Conservation (phyloP, 2,888 invertebrate genomes). For the Gymnosoma rotundatum region DNA sequence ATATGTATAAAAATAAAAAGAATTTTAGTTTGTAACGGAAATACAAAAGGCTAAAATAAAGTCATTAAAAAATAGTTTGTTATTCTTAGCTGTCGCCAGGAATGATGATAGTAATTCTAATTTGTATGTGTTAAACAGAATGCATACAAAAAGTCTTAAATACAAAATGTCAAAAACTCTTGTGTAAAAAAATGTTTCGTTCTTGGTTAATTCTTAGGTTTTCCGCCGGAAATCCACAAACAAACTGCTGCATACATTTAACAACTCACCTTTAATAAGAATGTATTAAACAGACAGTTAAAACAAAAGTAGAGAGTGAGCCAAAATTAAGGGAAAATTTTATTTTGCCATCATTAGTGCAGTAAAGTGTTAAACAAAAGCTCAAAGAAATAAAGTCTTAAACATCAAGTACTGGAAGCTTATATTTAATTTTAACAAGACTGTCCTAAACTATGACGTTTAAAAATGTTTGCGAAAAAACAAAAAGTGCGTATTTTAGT, state of each 20-base stretch:
- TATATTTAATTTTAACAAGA: too few species aligned
- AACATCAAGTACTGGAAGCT: too few species aligned
- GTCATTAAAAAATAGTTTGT: slow-evolving; percentile 22
- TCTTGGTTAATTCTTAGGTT: slow-evolving; percentile 30
- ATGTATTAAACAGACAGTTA: neutral
- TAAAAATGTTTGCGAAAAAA: too few species aligned
- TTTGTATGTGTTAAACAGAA: slow-evolving; percentile 44
- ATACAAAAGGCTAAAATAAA: slow-evolving; percentile 31
- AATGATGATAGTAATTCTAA: slow-evolving; percentile 20
- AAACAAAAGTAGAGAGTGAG: slow-evolving; percentile 14
- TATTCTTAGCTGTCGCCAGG: slow-evolving; percentile 27
- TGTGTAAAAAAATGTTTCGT: slow-evolving; percentile 3
- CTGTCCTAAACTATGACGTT: too few species aligned
- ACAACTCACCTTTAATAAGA: neutral
- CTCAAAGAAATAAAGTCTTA: too few species aligned
- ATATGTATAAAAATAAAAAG: neutral
- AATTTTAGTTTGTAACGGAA: slow-evolving; percentile 51
- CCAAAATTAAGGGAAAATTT: too few species aligned
- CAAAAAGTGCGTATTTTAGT: too few species aligned
- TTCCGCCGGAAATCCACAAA: slow-evolving; percentile 66
- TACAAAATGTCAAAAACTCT: neutral
- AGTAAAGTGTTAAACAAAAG: too few species aligned
- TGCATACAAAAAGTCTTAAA: slow-evolving; percentile 14
- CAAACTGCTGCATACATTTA: slow-evolving; percentile 7
- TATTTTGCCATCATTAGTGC: too few species aligned